phyloP scores from a whole-genome alignment of 92 coral and sea anemone genomes.

The Bergia sp. region DNA sequence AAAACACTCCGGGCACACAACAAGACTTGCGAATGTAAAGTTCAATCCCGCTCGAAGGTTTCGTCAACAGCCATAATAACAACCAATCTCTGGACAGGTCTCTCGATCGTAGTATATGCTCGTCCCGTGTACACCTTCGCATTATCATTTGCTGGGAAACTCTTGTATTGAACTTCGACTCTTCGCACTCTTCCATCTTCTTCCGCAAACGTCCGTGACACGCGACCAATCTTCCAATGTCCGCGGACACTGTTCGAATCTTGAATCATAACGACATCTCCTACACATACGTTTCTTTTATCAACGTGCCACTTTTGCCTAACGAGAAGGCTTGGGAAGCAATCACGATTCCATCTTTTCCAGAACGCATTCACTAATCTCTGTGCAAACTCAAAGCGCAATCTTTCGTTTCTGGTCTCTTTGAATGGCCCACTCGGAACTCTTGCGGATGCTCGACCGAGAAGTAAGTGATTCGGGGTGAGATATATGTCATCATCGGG shows the following conservation, averaged over 20 bases:
- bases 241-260: conserved; percentile 56
- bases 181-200: conserved; percentile 44
- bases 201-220: conserved; percentile 29
- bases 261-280: conserved; percentile 58
- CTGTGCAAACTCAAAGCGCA: conserved; percentile 43
- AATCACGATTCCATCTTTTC: conserved; percentile 46
- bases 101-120: conserved; percentile 41
- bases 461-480: conserved; percentile 58
- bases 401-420: conserved; percentile 28
- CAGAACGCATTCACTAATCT: conserved; percentile 46
- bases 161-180: conserved; percentile 53
- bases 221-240: conserved; percentile 63
- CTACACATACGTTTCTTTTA: conserved; percentile 46
- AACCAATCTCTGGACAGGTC: conserved; percentile 55
- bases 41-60: too few species aligned
- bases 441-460: conserved; percentile 54
- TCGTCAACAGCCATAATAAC: conserved; percentile 46
- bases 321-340: conserved; percentile 40
- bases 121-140: background rate
- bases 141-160: conserved; percentile 3
- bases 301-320: conserved; percentile 57
- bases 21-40: too few species aligned
- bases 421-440: conserved; percentile 60
- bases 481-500: conserved; percentile 53
- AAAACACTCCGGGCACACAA: too few species aligned